Evolutionary conservation across 2,113 vertebrate species (phyloP).

Genomic region (Phasianus colchicus): DNA sequence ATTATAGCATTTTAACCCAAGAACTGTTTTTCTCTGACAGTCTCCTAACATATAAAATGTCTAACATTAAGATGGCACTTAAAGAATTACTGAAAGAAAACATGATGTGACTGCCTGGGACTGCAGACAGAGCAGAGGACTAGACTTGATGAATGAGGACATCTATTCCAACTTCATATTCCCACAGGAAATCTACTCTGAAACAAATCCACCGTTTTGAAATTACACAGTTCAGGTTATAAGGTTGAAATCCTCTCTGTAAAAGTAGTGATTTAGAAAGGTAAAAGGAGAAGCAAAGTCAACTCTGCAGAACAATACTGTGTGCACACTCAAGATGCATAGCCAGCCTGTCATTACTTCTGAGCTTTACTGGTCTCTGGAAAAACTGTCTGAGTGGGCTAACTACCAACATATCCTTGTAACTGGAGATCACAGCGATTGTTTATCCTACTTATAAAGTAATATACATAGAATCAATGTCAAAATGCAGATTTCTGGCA

Average conservation of each 20-base stretch:
- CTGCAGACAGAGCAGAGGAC: background rate
- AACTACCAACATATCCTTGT: background rate
- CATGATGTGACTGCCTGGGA: background rate
- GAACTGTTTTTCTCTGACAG: background rate
- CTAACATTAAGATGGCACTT: background rate
- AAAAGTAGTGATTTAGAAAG: background rate
- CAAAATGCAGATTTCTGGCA: background rate
- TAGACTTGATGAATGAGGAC: background rate
- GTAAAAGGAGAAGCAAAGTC: background rate
- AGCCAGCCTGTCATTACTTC: background rate
- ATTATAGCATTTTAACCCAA: background rate
- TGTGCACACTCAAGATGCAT: rapidly evolving
- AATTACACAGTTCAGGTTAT: background rate
- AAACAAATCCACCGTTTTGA: background rate
- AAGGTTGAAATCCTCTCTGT: background rate
- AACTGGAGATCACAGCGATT: background rate
- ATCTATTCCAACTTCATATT: background rate
- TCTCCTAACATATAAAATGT: background rate
- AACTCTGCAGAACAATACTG: background rate
- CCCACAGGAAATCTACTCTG: background rate
- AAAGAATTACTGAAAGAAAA: background rate
- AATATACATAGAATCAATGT: background rate
- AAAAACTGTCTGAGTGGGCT: background rate
- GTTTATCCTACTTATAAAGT: background rate
- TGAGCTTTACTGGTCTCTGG: background rate